Base-by-base conservation (phyloP, 2,113 vertebrate genomes). In the Hiodon tergisus region DNA sequence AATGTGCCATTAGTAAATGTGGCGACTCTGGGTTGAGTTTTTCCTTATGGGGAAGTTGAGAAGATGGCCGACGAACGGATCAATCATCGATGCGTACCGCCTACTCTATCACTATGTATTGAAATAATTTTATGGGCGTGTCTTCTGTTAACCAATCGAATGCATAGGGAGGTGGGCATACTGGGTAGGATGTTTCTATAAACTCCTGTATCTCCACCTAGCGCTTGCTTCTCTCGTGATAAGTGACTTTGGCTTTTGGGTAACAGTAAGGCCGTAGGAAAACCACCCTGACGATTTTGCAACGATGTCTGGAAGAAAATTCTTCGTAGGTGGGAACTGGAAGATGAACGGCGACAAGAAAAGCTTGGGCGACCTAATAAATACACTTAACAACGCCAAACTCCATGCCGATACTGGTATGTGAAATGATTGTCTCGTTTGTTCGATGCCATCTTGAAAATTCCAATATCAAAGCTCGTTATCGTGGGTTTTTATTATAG, bases 261-360 rank as follows among this genome's bases (percentile, higher is more conserved):
- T 5, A 9, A 4, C 6, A 63, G 31, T 5, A 3, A 52, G 50
- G 10, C 4, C 50, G 7, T 31, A 10, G 9, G 14, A 6, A 52
- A 48, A 31, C 0, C 2, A 0, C 3, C 4, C 3, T 67, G 59
- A 7, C 3, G 4, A 1, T 31, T 6, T 51, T n/a, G 65, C 76
- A 85, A 86, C 46, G 78, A 97, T 98, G 96, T 87, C 90, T 75
- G 89, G 86, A 83, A 95, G 97, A 83, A 98, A 98, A 85, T 98
- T 98, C 84, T 98, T 98, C 83, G 96, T 98, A 0, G 96, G 97
- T 73, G 97, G 96, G 2, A 98, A 98, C 88, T 98, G 97, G 97
- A 98, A 98, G 86, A 90, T 98, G 97, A 98, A 98, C 50, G 96
- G 97, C n/a, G 91, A 97, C 78, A 98, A 96, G 92, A 94, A 94